These are phyloP conservation scores for Gambusia yucatana DNA, from an alignment of 2,797 vertebrate species.

Conservation along the genomic window DNA sequence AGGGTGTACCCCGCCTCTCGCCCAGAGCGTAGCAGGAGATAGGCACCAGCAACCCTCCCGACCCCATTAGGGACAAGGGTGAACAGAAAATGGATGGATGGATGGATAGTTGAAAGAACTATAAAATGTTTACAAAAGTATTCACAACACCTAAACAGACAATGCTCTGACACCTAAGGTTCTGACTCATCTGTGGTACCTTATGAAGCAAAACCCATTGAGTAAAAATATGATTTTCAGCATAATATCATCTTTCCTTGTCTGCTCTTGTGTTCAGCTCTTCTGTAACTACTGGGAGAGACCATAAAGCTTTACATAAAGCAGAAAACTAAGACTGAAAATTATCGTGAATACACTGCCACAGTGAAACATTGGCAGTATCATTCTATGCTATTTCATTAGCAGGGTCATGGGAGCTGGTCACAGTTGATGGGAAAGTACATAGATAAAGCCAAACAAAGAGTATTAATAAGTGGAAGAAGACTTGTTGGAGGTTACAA, in stretches of 20 bases:
- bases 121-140: neutral
- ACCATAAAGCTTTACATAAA: neutral
- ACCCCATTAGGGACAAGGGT: too few relatives aligned
- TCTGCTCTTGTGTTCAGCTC: neutral
- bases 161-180: neutral
- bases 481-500: neutral
- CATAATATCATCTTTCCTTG: neutral
- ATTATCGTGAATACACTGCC: neutral
- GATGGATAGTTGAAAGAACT: conserved; percentile 7
- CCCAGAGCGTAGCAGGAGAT: too few relatives aligned
- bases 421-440: neutral
- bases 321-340: neutral
- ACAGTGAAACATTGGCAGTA: neutral
- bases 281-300: neutral
- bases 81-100: too few relatives aligned
- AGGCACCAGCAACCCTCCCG: too few relatives aligned
- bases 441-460: neutral
- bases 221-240: neutral
- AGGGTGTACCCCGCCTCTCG: too few relatives aligned
- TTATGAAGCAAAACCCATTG: neutral
- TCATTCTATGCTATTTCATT: neutral
- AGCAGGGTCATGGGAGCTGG: neutral
- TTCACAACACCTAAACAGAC: neutral
- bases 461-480: neutral
- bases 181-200: neutral